A percentile compares a stretch with the other conserved stretches of the same genome.
Evolutionary conservation across 2,113 vertebrate species (phyloP).

Genomic region (Corythornis vintsioides): DNA sequence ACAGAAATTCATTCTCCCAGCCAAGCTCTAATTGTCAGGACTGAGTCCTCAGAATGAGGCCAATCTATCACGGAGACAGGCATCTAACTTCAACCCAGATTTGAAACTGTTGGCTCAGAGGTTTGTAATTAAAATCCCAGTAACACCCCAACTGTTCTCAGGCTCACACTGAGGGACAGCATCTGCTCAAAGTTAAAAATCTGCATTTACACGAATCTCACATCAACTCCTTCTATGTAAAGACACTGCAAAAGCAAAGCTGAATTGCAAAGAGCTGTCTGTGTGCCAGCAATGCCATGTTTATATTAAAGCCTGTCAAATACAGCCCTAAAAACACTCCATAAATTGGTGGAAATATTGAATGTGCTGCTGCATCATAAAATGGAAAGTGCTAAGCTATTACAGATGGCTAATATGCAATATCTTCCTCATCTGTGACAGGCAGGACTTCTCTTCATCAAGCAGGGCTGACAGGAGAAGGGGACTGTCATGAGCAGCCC

Average conservation of each 20-base stretch:
- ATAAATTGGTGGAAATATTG: conserved; percentile 54
- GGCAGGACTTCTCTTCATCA: background rate
- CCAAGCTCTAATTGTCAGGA: background rate
- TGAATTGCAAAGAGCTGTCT: background rate
- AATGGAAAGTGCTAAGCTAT: background rate
- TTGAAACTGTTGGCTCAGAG: conserved; percentile 25
- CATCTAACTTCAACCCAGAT: conserved; percentile 28
- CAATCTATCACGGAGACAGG: conserved; percentile 18
- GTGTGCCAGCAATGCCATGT: conserved; percentile 24
- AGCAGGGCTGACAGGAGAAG: background rate
- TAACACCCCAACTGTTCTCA: conserved; percentile 14
- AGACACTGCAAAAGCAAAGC: conserved; percentile 18
- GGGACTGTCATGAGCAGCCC: background rate
- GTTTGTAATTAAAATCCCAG: conserved; percentile 28
- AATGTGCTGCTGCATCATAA: background rate
- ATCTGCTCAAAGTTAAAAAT: conserved; percentile 27
- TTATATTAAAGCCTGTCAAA: conserved; percentile 54
- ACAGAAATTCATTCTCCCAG: background rate
- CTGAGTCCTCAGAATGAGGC: conserved; percentile 5
- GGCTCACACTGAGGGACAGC: background rate
- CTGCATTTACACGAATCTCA: conserved; percentile 5
- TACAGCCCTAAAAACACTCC: background rate
- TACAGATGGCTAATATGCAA: background rate
- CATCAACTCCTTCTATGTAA: background rate
- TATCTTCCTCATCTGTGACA: background rate